Conservation (phyloP, 1,140 invertebrate species). For the Solenopsis invicta region DNA sequence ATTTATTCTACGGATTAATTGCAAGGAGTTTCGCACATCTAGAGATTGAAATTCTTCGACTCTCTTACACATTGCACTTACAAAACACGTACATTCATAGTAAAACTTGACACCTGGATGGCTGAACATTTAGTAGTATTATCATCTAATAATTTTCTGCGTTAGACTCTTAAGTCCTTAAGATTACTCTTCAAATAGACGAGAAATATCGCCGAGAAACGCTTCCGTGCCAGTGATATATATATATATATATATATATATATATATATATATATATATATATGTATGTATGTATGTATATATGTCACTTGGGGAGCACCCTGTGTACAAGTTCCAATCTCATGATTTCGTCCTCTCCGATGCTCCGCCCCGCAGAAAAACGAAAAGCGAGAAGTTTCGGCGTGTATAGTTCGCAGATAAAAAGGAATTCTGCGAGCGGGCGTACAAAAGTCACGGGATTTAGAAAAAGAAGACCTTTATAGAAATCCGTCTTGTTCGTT, state of each 20-base stretch:
- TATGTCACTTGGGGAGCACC: constrained; percentile 9
- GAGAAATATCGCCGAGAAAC: constrained; percentile 50
- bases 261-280: too few species aligned
- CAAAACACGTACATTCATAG: constrained; percentile 19
- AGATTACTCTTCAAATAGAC: not conserved
- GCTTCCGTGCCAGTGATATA: constrained; percentile 25
- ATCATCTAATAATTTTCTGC: constrained; percentile 13
- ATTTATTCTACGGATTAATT: constrained; percentile 43
- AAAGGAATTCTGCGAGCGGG: constrained; percentile 27
- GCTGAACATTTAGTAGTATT: constrained; percentile 17
- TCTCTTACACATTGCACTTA: constrained; percentile 10
- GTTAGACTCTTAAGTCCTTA: constrained; percentile 30
- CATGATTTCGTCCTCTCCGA: not conserved
- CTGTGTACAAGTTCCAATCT: constrained; percentile 46
- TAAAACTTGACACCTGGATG: constrained; percentile 31
- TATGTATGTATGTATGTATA: constrained; percentile 29
- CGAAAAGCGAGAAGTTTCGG: constrained; percentile 43
- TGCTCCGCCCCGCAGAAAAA: constrained; percentile 49
- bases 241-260: constrained; percentile 46
- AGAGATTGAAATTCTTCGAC: constrained; percentile 31
- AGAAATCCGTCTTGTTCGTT: constrained; percentile 57
- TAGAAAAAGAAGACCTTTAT: constrained; percentile 55
- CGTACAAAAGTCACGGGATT: constrained; percentile 53
- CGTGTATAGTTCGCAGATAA: constrained; percentile 2
- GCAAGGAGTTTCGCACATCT: constrained; percentile 31